A percentile compares a stretch with the other conserved stretches of the same genome.
These are phyloP conservation scores for Microcebus lehilahytsara DNA, from an alignment of 2,113 vertebrate species.

Conservation along the genomic window DNA sequence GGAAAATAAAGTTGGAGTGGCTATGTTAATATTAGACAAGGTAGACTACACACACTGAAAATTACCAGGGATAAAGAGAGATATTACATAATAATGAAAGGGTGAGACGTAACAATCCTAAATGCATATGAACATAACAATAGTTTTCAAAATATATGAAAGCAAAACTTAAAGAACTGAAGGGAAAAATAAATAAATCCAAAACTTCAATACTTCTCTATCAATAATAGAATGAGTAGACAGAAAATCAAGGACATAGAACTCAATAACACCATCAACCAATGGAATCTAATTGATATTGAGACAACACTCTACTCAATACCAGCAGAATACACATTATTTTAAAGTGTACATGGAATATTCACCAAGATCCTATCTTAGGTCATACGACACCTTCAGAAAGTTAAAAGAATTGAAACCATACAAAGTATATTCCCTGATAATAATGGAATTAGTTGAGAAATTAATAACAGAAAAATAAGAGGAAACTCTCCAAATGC, in stretches of 20 bases:
- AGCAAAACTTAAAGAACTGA: neutral
- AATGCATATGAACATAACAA: neutral
- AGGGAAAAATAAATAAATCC: neutral
- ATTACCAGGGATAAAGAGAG: neutral
- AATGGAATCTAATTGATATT: neutral
- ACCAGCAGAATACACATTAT: neutral
- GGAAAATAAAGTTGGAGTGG: neutral
- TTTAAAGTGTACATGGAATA: neutral
- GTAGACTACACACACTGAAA: neutral
- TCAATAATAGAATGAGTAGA: neutral
- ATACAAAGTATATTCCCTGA: neutral
- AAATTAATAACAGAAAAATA: neutral
- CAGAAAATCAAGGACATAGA: neutral
- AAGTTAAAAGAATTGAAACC: constrained; percentile 4
- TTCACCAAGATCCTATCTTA: neutral
- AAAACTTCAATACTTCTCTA: neutral
- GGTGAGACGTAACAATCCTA: neutral
- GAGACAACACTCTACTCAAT: neutral
- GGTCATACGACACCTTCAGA: neutral
- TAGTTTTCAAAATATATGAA: neutral
- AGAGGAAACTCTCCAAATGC: neutral
- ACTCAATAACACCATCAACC: neutral
- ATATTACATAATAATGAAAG: neutral
- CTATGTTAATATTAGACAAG: neutral
- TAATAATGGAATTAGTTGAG: neutral